Percentiles rank a stretch among this genome's conserved stretches.
Evolutionary conservation across 2,113 vertebrate genomes (phyloP).

Genomic region (Caloenas nicobarica): DNA sequence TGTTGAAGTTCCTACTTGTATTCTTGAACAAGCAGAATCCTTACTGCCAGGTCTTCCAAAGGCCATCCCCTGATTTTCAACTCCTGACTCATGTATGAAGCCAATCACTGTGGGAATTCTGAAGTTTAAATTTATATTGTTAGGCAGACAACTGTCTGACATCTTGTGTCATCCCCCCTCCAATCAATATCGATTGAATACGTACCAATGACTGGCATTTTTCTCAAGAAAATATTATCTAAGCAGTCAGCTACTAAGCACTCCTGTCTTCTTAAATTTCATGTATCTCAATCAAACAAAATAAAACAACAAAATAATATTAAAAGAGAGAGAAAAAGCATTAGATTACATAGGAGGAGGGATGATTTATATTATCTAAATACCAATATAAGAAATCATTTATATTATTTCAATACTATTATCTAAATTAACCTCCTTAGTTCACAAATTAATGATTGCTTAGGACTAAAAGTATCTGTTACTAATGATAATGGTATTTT

Average conservation of each 20-base stretch:
- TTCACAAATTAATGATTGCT: neutral
- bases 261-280: neutral
- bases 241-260: neutral
- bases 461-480: neutral
- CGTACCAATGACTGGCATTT: neutral
- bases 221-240: neutral
- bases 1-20: neutral
- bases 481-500: neutral
- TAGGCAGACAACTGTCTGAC: neutral
- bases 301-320: neutral
- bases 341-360: neutral
- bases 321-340: neutral
- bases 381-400: neutral
- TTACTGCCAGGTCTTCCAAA: neutral
- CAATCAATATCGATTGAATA: neutral
- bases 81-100: neutral
- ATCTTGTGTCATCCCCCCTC: accelerated
- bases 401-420: neutral
- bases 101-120: neutral
- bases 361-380: neutral
- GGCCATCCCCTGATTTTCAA: neutral
- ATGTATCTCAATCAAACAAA: neutral
- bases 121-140: neutral
- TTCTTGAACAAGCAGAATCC: neutral
- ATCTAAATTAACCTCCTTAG: neutral